Evolutionary conservation across 1,140 invertebrate species (phyloP).

Genomic region (Antheraea mylitta): DNA sequence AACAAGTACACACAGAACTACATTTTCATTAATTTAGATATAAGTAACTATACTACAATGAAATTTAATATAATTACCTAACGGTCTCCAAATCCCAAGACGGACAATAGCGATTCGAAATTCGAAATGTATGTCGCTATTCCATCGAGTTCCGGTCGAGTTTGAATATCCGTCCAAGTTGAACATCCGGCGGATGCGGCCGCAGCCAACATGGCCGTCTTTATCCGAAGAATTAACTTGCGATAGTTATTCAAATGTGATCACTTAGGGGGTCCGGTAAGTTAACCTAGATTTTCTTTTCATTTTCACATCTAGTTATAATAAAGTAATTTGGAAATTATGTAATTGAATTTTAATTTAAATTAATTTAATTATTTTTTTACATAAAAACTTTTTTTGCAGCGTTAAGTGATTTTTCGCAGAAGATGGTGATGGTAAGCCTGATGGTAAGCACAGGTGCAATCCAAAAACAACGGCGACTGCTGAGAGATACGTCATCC

Average conservation of each 20-base stretch:
- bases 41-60: neutral
- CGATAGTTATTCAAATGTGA: slow-evolving; percentile 73
- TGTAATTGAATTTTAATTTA: too few species aligned
- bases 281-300: neutral
- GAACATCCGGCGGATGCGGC: slow-evolving; percentile 66
- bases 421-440: too few species aligned
- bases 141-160: slow-evolving; percentile 71
- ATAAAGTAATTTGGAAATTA: too few species aligned
- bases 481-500: too few species aligned
- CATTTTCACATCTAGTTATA: neutral
- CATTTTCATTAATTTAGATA: too few species aligned
- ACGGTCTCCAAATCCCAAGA: slow-evolving; percentile 2
- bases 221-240: slow-evolving; percentile 74
- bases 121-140: slow-evolving; percentile 74
- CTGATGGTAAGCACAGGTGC: too few species aligned
- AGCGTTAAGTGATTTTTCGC: too few species aligned
- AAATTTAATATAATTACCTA: neutral
- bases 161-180: slow-evolving; percentile 75
- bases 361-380: too few species aligned
- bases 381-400: too few species aligned
- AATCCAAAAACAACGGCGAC: too few species aligned
- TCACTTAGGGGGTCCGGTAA: neutral
- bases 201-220: slow-evolving; percentile 66
- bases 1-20: neutral
- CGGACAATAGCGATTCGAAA: slow-evolving; percentile 64